phyloP scores from a whole-genome alignment of 2,888 invertebrate species.

The Plebejus melissa region DNA sequence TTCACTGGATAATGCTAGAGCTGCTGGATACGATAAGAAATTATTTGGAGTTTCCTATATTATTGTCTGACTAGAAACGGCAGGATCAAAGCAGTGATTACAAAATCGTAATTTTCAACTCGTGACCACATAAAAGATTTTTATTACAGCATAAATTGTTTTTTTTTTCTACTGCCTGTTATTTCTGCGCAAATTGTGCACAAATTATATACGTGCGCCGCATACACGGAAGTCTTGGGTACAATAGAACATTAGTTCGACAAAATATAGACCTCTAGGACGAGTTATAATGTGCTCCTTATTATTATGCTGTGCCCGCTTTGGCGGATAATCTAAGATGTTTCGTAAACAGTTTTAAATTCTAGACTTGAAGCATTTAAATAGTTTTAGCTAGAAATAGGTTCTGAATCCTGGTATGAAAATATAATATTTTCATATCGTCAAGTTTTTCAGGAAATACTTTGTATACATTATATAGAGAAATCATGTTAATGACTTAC shows the following conservation, averaged over 20 bases:
- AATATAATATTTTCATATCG: too few relatives aligned
- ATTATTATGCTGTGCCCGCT: not conserved
- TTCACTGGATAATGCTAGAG: too few relatives aligned
- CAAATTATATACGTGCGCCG: constrained; percentile 15
- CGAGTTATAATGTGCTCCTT: constrained; percentile 3
- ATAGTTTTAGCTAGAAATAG: not conserved
- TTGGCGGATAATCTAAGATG: not conserved
- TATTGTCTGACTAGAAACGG: not conserved
- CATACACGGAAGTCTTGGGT: constrained; percentile 1
- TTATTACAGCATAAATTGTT: constrained; percentile 1
- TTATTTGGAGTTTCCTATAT: not conserved
- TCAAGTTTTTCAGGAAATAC: too few relatives aligned
- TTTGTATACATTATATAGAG: too few relatives aligned
- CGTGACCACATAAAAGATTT: constrained; percentile 3
- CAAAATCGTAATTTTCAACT: not conserved
- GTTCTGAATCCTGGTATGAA: too few relatives aligned
- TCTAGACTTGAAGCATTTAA: not conserved
- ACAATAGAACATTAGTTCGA: constrained; percentile 6
- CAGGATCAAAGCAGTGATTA: not conserved
- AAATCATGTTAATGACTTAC: too few relatives aligned
- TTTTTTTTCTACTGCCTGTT: constrained; percentile 2
- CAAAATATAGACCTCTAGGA: constrained; percentile 16
- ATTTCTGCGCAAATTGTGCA: constrained; percentile 13
- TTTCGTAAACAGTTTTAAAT: not conserved
- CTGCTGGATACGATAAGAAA: too few relatives aligned